phyloP scores from a whole-genome alignment of 2,888 invertebrate genomes.

The Tromatobia lineatoria region DNA sequence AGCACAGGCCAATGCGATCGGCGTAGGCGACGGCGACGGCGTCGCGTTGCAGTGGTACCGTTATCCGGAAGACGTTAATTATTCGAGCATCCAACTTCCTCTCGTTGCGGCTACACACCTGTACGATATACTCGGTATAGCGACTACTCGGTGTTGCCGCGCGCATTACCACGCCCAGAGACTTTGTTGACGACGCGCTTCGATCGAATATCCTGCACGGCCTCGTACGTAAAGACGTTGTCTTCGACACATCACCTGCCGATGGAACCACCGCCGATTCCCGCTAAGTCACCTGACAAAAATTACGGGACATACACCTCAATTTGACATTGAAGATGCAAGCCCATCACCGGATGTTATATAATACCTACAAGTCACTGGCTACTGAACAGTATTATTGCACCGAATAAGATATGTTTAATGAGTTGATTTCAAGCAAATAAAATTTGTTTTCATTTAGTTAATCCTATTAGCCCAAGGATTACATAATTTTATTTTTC shows the following conservation, averaged over 20 bases:
- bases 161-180: constrained; percentile 48
- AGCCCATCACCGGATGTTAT: background rate
- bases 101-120: constrained; percentile 67
- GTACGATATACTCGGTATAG: constrained; percentile 1
- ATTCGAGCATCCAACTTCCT: constrained; percentile 74
- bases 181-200: background rate
- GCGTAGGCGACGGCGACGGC: constrained; percentile 49
- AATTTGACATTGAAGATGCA: background rate
- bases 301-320: constrained; percentile 4
- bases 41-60: constrained; percentile 77
- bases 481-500: no score
- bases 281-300: constrained; percentile 10
- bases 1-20: constrained; percentile 34
- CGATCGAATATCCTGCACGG: constrained; percentile 10
- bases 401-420: no score
- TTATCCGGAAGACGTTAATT: constrained; percentile 82
- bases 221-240: background rate
- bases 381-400: no score
- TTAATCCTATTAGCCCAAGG: no score
- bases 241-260: background rate
- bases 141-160: constrained; percentile 7
- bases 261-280: background rate
- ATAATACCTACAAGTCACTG: background rate
- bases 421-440: no score
- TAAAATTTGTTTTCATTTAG: no score